Conservation (phyloP, 2,888 invertebrate genomes). For the Caenorhabditis wallacei region DNA sequence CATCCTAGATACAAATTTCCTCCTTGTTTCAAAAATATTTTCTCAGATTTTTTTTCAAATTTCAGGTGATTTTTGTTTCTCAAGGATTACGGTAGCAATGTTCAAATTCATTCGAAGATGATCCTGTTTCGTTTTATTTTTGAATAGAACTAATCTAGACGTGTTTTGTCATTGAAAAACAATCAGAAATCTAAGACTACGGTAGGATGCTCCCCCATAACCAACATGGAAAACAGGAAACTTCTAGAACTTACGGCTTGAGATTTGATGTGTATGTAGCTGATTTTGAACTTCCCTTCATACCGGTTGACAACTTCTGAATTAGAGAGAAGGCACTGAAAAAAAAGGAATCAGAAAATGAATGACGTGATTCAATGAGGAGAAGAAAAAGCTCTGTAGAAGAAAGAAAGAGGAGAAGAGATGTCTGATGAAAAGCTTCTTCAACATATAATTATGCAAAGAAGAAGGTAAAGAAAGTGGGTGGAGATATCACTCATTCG, state of each 20-base stretch:
- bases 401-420: background rate
- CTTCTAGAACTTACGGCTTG: slow-evolving; percentile 28
- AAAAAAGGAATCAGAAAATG: background rate
- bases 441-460: slow-evolving; percentile 3
- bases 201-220: too few species aligned
- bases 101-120: too few species aligned
- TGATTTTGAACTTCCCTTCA: slow-evolving; percentile 29
- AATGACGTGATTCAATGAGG: background rate
- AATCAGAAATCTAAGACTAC: too few species aligned
- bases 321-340: background rate
- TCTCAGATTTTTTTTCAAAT: too few species aligned
- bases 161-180: too few species aligned
- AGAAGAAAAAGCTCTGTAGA: background rate
- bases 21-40: too few species aligned
- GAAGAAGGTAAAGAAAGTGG: background rate
- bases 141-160: too few species aligned
- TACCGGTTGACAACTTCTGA: background rate
- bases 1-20: too few species aligned
- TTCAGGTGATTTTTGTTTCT: too few species aligned
- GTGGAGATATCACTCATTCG: background rate
- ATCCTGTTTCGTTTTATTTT: too few species aligned
- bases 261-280: slow-evolving; percentile 10
- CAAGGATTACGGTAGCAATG: too few species aligned
- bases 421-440: background rate
- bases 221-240: too few species aligned